Evolutionary conservation across 2,113 vertebrate species (phyloP).

Genomic region (Bufo bufo): DNA sequence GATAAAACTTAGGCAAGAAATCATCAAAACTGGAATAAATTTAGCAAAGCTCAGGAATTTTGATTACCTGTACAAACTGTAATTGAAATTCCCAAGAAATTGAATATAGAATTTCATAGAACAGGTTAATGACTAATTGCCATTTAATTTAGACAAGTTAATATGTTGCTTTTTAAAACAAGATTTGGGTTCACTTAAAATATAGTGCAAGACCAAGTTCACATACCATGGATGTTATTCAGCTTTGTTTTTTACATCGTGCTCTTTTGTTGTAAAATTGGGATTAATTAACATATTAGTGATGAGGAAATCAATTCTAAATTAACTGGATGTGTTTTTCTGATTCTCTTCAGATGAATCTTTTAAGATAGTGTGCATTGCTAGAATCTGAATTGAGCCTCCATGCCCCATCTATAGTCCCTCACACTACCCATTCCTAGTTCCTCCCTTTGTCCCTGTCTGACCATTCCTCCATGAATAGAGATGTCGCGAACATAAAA

Average conservation of each 20-base stretch:
- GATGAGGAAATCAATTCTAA: too few species aligned
- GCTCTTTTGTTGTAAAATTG: not conserved
- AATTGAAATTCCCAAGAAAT: constrained; percentile 58
- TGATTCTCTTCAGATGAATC: too few species aligned
- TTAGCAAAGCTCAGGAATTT: constrained; percentile 62
- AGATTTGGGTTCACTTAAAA: not conserved
- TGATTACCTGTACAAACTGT: constrained; percentile 55
- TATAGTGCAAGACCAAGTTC: not conserved
- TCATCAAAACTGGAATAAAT: constrained; percentile 58
- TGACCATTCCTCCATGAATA: too few species aligned
- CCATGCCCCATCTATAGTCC: too few species aligned
- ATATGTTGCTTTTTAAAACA: not conserved
- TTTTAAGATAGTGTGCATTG: too few species aligned
- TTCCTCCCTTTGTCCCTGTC: too few species aligned
- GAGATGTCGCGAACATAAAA: too few species aligned
- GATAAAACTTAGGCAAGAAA: constrained; percentile 65
- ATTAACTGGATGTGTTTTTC: too few species aligned
- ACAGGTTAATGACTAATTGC: not conserved
- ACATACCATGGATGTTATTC: not conserved
- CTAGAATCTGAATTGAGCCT: too few species aligned
- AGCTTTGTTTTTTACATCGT: not conserved
- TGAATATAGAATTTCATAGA: constrained; percentile 13
- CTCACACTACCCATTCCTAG: too few species aligned
- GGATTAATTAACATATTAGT: too few species aligned
- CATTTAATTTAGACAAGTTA: not conserved